Evolutionary conservation across 2,797 vertebrate genomes (phyloP).

Genomic region (Poecilia gillii): DNA sequence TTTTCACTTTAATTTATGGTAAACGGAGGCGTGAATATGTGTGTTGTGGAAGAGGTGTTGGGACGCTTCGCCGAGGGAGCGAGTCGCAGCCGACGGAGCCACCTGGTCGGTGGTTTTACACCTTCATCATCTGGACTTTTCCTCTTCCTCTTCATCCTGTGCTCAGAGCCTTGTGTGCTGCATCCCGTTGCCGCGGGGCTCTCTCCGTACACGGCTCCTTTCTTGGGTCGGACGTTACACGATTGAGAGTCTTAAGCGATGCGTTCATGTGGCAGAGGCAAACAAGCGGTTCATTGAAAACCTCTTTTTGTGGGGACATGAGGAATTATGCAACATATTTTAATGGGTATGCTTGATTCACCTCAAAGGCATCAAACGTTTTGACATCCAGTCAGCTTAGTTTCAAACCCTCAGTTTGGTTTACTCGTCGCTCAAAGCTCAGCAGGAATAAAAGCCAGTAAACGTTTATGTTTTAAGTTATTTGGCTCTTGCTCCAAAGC

Average conservation of each 20-base stretch:
- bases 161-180: constrained; percentile 16
- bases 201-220: not conserved
- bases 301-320: not conserved
- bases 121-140: constrained; percentile 11
- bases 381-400: not conserved
- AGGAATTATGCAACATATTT: not conserved
- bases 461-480: not conserved
- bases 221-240: not conserved
- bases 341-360: not conserved
- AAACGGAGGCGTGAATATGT: constrained; percentile 40
- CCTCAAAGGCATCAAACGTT: not conserved
- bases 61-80: constrained; percentile 1
- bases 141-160: constrained; percentile 5
- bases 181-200: not conserved
- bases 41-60: constrained; percentile 31
- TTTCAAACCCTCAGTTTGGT: not conserved
- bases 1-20: constrained; percentile 67
- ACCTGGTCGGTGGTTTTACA: not conserved
- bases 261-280: not conserved
- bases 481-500: not conserved
- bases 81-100: constrained; percentile 22
- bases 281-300: not conserved
- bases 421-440: not conserved
- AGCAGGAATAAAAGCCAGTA: constrained; percentile 7
- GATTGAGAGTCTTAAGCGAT: not conserved